Evolutionary conservation across 2,797 vertebrate species (phyloP), one percentile per base, ranked within the genome.

Genomic region (Percopsis omiscomaycus): DNA sequence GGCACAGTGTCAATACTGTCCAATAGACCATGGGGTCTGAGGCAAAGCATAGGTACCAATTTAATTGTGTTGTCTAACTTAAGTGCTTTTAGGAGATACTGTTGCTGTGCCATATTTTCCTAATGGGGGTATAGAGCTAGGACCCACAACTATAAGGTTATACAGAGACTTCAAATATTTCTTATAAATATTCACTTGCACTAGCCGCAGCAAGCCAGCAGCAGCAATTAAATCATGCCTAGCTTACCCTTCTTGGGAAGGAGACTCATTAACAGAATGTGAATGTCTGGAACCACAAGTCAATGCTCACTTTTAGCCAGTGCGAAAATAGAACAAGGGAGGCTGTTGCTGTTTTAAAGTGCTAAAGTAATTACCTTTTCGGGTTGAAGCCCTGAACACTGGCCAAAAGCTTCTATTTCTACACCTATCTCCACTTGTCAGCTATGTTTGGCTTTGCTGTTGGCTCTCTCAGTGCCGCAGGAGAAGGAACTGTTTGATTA

Each of bases 401-500:
- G 46, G 14, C 32, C 46, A 8, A 13, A 52, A 37, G 29, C 54
- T 54, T 54, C 28, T 22, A 50, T 54, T 54, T 60, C 60, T 28
- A 5, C 16, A 32, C 57, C 62, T 62, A 52, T 61, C 63, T 60
- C 29, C 22, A 48, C 49, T 49, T 15, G 66, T 71, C 63, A 78
- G 69, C 57, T 71, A 42, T 56, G 62, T 71, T 80, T 84, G 82
- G 77, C 77, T 71, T 79, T 81, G 70, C 71, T 79, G 69, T 71
- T 74, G 76, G 78, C 73, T 75, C 59, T 67, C 75, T 79, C 72
- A 66, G 56, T 63, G 83, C 79, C 70, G 75, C 76, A 73, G 73
- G 75, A 85, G 83, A 81, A 87, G 85, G 86, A 90, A 88, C 78
- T 79, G 84, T 92, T 91, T 90, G 87, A 91, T 92, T 89, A 89